Evolutionary conservation across 2,888 invertebrate species (phyloP), one percentile per base, ranked within the genome.

Genomic region (Spodoptera exigua): DNA sequence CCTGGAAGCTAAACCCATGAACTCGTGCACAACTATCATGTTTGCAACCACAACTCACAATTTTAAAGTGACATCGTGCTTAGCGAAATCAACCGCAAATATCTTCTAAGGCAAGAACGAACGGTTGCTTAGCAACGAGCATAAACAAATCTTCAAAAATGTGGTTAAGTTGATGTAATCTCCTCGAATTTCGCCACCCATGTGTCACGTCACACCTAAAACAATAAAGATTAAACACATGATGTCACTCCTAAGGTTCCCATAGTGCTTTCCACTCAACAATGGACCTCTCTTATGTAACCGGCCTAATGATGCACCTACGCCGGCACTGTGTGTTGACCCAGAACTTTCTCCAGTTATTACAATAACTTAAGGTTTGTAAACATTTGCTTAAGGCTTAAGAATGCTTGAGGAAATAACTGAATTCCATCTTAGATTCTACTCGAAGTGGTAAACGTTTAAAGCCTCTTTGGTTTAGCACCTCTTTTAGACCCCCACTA

Each of bases 311-410:
- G 67, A 46, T 47, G 63, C 48, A 46, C 36, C 18, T 1, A 56
- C 18, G 47, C 40, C 43, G 73, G 58, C 61, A 70, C 62, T 71
- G 74, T 60, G 57, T 73, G 63, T 58, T 81, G 79, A 81, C 79
- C 80, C 70, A 76, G 76, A 80, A 79, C 81, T 81, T 81, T 81
- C 81, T 76, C 80, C 73, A n/a, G 18, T 39, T 35, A 34, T 46
- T 37, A 51, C 37, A 17, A 37, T 37, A 41, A 13, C n/a, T 35
- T n/a, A 41, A 40, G 46, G n/a, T 34, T 4, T 32, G 34, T 36
- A 21, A 11, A 40, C 12, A 49, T 39, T 34, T 14, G 32, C 12
- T 10, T 2, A 12, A 9, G 16, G 16, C 12, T 14, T 46, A 16
- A 18, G 21, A 21, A 35, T 27, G 35, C 27, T 21, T 27, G 27